Evolutionary conservation across 2,797 vertebrate genomes (phyloP).

Genomic region (Anguilla pacifica): DNA sequence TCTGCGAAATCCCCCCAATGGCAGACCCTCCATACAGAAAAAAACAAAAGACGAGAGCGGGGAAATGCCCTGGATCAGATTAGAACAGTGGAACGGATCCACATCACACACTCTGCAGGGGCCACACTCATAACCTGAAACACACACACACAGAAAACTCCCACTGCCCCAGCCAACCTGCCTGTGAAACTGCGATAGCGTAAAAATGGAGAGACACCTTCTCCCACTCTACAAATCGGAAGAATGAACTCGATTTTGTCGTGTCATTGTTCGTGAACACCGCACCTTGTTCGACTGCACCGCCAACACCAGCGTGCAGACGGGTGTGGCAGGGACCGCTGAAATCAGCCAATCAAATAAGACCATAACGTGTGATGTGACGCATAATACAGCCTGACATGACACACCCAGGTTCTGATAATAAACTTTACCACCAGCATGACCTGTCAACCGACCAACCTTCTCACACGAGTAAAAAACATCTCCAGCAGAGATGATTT

Average conservation of each 20-base stretch:
- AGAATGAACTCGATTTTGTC: neutral
- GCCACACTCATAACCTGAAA: neutral
- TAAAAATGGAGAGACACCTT: neutral
- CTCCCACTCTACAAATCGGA: neutral
- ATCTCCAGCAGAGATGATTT: neutral
- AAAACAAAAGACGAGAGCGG: neutral
- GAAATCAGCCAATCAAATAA: conserved; percentile 16
- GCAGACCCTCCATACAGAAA: neutral
- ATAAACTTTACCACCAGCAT: conserved; percentile 20
- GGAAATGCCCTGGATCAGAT: neutral
- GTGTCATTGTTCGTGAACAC: neutral
- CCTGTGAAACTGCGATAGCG: neutral
- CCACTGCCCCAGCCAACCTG: neutral
- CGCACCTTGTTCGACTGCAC: neutral
- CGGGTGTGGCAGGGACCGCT: neutral
- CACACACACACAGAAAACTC: neutral
- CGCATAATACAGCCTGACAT: neutral
- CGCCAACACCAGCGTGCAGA: neutral
- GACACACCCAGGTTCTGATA: conserved; percentile 10
- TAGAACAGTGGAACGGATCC: neutral
- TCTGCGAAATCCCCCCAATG: conserved; percentile 17
- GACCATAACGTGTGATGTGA: neutral
- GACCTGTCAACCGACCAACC: neutral
- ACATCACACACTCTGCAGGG: neutral
- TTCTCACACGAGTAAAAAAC: neutral